A percentile compares a stretch with the other conserved stretches of the same genome.
Evolutionary conservation across 2,113 vertebrate species (phyloP).

Genomic region (Gallinago paraguaiae): DNA sequence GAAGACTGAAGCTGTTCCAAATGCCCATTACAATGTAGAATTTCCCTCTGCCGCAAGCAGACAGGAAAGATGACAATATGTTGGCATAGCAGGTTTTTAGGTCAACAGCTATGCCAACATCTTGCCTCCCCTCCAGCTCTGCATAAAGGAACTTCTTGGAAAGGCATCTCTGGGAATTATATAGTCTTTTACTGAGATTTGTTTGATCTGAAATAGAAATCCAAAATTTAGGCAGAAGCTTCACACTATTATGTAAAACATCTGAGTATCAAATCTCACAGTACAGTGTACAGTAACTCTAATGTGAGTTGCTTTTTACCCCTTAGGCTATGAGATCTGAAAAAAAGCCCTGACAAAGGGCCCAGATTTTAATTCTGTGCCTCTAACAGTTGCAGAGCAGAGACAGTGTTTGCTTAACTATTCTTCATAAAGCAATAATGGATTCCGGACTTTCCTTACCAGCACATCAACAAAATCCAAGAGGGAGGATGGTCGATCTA

Average conservation of each 20-base stretch:
- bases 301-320: background rate
- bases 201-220: conserved; percentile 7
- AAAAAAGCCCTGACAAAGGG: background rate
- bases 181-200: background rate
- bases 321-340: background rate
- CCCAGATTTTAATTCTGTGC: background rate
- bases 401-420: background rate
- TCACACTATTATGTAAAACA: background rate
- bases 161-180: background rate
- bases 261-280: background rate
- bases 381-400: background rate
- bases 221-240: background rate
- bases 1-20: background rate
- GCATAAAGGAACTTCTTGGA: conserved; percentile 14
- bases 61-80: conserved; percentile 83
- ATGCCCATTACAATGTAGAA: background rate
- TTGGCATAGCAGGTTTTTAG: conserved; percentile 82
- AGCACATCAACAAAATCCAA: background rate
- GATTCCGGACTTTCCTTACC: background rate
- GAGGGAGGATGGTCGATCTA: background rate
- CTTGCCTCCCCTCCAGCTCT: conserved; percentile 83
- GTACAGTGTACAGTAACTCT: background rate
- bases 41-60: conserved; percentile 58
- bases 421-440: background rate
- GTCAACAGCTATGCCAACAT: conserved; percentile 86